phyloP scores from a whole-genome alignment of 2,888 invertebrate species.

The Nephrotoma appendiculata region DNA sequence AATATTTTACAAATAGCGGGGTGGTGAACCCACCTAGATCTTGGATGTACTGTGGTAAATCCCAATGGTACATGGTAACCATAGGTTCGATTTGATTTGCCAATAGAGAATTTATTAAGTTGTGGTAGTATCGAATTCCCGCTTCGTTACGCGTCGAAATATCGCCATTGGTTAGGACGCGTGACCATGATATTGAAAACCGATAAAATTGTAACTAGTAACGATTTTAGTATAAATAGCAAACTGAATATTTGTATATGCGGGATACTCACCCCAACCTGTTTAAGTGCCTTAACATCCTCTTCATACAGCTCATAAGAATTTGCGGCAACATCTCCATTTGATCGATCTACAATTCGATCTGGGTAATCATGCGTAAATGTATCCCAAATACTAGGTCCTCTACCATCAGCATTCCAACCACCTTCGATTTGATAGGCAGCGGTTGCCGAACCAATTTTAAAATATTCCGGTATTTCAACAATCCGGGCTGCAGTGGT shows the following conservation, averaged over 20 bases:
- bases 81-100: slow-evolving; percentile 44
- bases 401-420: slow-evolving; percentile 32
- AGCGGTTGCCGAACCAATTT: not conserved
- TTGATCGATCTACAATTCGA: slow-evolving; percentile 27
- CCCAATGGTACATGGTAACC: slow-evolving; percentile 42
- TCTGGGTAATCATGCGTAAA: slow-evolving; percentile 17
- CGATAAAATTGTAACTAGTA: slow-evolving; percentile 26
- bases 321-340: slow-evolving; percentile 40
- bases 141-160: slow-evolving; percentile 38
- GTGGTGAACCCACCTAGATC: slow-evolving; percentile 39
- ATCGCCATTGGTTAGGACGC: slow-evolving; percentile 44
- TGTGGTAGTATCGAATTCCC: slow-evolving; percentile 49
- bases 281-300: slow-evolving; percentile 36
- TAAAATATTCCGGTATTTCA: not conserved
- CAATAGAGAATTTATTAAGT: slow-evolving; percentile 44
- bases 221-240: not conserved
- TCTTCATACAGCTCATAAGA: slow-evolving; percentile 39
- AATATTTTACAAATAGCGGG: slow-evolving; percentile 33
- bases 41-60: slow-evolving; percentile 38
- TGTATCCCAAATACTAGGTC: slow-evolving; percentile 34
- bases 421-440: slow-evolving; percentile 43
- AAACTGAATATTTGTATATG: not conserved
- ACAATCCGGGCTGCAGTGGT: not conserved
- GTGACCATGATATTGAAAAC: slow-evolving; percentile 48
- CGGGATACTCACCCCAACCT: slow-evolving; percentile 25